These are phyloP conservation scores for Ormyrus rosae DNA, from an alignment of 2,888 invertebrate genomes.

Conservation along the genomic window DNA sequence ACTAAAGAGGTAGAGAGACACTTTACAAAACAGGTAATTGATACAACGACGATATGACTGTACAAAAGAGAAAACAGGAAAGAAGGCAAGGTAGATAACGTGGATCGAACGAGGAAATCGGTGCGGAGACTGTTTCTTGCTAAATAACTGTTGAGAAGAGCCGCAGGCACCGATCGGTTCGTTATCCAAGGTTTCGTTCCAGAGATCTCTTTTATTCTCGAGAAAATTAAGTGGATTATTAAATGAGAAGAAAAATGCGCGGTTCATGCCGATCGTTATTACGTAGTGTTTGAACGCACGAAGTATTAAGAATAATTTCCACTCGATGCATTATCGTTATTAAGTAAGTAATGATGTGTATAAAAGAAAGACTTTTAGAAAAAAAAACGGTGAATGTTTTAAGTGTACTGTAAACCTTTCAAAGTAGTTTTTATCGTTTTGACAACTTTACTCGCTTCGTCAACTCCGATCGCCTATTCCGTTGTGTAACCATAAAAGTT, in stretches of 20 bases:
- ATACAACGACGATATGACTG: conserved; percentile 53
- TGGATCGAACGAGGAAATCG: background rate
- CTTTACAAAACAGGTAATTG: conserved; percentile 45
- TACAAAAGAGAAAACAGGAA: conserved; percentile 23
- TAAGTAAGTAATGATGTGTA: conserved; percentile 21
- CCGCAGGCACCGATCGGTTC: background rate
- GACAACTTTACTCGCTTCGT: conserved; percentile 9
- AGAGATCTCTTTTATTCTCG: conserved; percentile 34
- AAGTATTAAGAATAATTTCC: conserved; percentile 40
- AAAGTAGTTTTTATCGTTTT: conserved; percentile 38
- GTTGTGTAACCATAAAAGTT: background rate
- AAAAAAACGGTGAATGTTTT: conserved; percentile 14
- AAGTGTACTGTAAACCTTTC: background rate
- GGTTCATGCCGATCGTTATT: conserved; percentile 22
- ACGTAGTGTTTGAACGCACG: conserved; percentile 40
- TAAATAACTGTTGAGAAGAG: conserved; percentile 5
- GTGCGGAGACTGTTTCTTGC: conserved; percentile 1
- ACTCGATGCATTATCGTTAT: conserved; percentile 30
- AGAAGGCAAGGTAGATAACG: background rate
- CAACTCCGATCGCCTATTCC: background rate
- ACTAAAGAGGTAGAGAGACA: conserved; percentile 8
- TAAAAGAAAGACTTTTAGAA: conserved; percentile 18
- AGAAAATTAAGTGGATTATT: background rate
- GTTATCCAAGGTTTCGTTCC: conserved; percentile 15
- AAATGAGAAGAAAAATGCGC: conserved; percentile 1